Evolutionary conservation across 2,888 invertebrate genomes (phyloP).

Genomic region (Phymatocera aterrima): DNA sequence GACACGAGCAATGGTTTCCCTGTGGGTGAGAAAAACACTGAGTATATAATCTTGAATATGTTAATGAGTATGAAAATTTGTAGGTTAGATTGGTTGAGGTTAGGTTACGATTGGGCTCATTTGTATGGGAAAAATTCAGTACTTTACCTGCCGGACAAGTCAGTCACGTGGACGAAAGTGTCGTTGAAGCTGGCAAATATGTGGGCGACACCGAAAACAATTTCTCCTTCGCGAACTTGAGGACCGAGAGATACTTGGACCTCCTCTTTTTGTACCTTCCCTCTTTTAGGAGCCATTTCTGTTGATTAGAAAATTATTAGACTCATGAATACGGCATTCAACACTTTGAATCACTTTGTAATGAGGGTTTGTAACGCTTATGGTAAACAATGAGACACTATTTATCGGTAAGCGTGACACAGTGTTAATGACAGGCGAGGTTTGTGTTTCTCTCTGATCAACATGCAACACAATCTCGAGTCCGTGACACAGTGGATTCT

Average conservation of each 20-base stretch:
- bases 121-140: neutral
- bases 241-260: slow-evolving; percentile 97
- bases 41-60: slow-evolving; percentile 21
- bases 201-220: slow-evolving; percentile 99
- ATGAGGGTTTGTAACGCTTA: neutral
- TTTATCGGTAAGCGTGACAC: slow-evolving; percentile 3
- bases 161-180: slow-evolving; percentile 99
- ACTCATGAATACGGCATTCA: neutral
- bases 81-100: slow-evolving; percentile 43
- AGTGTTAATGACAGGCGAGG: slow-evolving; percentile 31
- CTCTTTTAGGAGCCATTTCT: slow-evolving; percentile 97
- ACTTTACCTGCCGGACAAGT: slow-evolving; percentile 91
- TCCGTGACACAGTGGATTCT: slow-evolving; percentile 48
- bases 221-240: slow-evolving; percentile 97
- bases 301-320: slow-evolving; percentile 52
- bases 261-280: slow-evolving; percentile 97
- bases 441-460: too few relatives aligned
- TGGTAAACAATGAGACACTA: slow-evolving; percentile 20
- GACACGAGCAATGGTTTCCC: slow-evolving; percentile 95
- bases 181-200: slow-evolving; percentile 99
- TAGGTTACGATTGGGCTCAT: slow-evolving; percentile 29
- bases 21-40: slow-evolving; percentile 57
- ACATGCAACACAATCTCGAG: slow-evolving; percentile 16
- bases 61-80: neutral
- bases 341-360: neutral